Evolutionary conservation across 2,113 vertebrate species (phyloP).

Genomic region (Lucifuga dentata): DNA sequence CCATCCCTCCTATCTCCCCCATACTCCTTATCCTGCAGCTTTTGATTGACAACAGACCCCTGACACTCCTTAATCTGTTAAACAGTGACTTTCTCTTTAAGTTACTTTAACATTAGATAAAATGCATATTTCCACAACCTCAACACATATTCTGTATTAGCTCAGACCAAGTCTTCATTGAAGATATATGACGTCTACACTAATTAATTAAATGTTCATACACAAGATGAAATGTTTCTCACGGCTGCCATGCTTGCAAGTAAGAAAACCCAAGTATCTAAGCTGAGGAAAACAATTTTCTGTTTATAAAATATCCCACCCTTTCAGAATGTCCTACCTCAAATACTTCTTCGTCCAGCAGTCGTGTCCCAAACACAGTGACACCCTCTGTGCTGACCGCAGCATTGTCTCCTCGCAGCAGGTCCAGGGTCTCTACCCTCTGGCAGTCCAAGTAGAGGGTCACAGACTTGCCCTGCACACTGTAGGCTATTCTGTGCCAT

Average conservation of each 20-base stretch:
- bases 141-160: neutral
- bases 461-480: conserved; percentile 81
- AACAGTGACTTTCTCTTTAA: conserved; percentile 28
- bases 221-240: too few relatives aligned
- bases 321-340: conserved; percentile 80
- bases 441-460: conserved; percentile 89
- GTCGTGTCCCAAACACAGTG: conserved; percentile 87
- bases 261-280: too few relatives aligned
- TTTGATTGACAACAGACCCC: conserved; percentile 44
- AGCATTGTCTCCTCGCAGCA: conserved; percentile 77
- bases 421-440: conserved; percentile 76
- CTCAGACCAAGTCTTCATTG: too few relatives aligned
- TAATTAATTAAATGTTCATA: too few relatives aligned
- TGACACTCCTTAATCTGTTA: conserved; percentile 21
- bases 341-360: conserved; percentile 86
- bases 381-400: conserved; percentile 86
- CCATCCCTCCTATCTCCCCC: conserved; percentile 3
- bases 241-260: too few relatives aligned
- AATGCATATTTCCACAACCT: neutral
- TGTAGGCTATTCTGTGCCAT: conserved; percentile 92
- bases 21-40: conserved; percentile 25
- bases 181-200: too few relatives aligned
- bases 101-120: conserved; percentile 8
- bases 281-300: too few relatives aligned
- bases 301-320: neutral